Evolutionary conservation across 2,113 vertebrate genomes (phyloP).

Genomic region (Phalacrocorax carbo): DNA sequence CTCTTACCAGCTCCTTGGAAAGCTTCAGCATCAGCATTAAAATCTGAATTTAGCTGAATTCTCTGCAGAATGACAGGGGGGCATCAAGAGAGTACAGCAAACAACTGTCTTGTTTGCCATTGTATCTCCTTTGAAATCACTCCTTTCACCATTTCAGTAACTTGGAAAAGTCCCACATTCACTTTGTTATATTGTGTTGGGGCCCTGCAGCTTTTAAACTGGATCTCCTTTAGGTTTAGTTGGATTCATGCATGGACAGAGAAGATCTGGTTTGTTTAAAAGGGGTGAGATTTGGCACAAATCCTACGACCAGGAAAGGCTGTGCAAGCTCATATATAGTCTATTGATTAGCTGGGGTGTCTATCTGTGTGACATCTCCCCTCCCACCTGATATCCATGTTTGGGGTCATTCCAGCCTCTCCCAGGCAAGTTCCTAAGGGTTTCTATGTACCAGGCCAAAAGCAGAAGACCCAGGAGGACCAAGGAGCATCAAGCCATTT

Average conservation of each 20-base stretch:
- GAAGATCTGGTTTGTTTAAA: not conserved
- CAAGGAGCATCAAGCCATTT: not conserved
- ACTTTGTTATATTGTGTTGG: not conserved
- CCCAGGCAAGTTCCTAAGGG: not conserved
- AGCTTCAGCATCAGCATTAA: not conserved
- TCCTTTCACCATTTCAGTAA: not conserved
- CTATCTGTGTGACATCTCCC: not conserved
- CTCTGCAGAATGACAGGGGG: not conserved
- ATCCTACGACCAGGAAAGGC: not conserved
- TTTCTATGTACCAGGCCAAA: not conserved
- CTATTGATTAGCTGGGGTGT: not conserved
- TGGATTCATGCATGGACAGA: not conserved
- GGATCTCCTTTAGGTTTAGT: not conserved
- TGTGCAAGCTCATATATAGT: not conserved
- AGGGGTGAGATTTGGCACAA: not conserved
- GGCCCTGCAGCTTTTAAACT: not conserved
- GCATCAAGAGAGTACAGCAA: not conserved
- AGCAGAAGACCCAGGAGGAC: not conserved
- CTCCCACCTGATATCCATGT: not conserved
- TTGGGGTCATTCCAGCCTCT: not conserved
- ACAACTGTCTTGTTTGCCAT: not conserved
- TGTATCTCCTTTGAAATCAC: not conserved
- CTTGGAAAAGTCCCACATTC: not conserved
- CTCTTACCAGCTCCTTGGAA: not conserved
- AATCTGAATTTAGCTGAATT: not conserved